These are phyloP conservation scores for Epinephelus coioides DNA, from an alignment of 2,797 vertebrate genomes.

Conservation along the genomic window DNA sequence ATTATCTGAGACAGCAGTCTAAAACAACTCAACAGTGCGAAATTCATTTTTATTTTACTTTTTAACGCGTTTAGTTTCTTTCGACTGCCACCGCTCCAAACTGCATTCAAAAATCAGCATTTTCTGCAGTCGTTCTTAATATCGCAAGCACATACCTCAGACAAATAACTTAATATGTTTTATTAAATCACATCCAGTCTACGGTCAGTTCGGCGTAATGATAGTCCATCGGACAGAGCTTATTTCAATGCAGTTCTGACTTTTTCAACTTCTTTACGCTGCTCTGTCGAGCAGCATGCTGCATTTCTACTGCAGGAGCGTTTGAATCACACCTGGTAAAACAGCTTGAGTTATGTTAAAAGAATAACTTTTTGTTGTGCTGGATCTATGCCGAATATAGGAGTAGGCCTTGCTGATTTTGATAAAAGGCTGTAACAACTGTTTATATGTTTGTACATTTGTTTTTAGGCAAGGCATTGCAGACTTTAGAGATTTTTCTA, in stretches of 20 bases:
- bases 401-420: rapidly evolving
- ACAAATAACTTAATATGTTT: not conserved
- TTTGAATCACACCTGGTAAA: not conserved
- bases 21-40: not conserved
- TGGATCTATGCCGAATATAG: not conserved
- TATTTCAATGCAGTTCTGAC: not conserved
- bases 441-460: rapidly evolving
- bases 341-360: not conserved
- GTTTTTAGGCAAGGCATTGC: rapidly evolving
- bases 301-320: not conserved
- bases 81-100: not conserved
- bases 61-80: not conserved
- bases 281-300: not conserved
- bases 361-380: rapidly evolving
- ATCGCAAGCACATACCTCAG: rapidly evolving
- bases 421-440: rapidly evolving
- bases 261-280: not conserved
- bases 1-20: not conserved
- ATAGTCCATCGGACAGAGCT: not conserved
- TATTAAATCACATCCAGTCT: not conserved
- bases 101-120: not conserved
- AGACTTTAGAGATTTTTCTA: not conserved
- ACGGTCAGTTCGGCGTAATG: not conserved
- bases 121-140: not conserved
- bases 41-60: not conserved